Percentiles rank a stretch among this genome's conserved stretches.
Conservation (phyloP, 2,888 invertebrate genomes). For the Zhengitettix transpicula region DNA sequence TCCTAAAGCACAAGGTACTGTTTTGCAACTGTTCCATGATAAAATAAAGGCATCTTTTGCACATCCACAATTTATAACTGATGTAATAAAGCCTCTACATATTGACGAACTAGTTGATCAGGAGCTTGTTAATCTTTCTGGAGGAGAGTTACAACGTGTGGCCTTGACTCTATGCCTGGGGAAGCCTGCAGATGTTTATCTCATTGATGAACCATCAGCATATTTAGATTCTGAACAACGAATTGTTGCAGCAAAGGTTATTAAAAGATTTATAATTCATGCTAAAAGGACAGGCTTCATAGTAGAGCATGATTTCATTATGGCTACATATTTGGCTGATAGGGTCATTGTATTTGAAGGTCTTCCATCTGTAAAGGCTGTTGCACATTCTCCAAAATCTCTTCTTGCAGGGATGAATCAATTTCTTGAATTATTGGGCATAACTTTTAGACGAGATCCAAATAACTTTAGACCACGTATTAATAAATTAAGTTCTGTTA, state of each 20-base stretch:
- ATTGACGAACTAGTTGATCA: constrained; percentile 96
- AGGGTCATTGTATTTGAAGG: constrained; percentile 98
- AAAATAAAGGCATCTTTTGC: constrained; percentile 95
- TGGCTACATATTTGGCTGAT: constrained; percentile 98
- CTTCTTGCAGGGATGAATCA: constrained; percentile 95
- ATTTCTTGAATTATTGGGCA: constrained; percentile 86
- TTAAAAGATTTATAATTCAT: constrained; percentile 96
- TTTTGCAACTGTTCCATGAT: constrained; percentile 83
- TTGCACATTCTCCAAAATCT: constrained; percentile 82
- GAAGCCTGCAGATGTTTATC: constrained; percentile 96
- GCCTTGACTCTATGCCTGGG: constrained; percentile 92
- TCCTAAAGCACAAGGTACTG: constrained; percentile 87
- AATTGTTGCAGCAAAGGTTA: constrained; percentile 97
- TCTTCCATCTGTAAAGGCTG: constrained; percentile 70
- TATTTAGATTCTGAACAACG: constrained; percentile 99
- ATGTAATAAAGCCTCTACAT: constrained; percentile 95
- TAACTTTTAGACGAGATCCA: constrained; percentile 96
- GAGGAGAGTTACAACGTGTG: constrained; percentile 97
- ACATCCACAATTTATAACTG: constrained; percentile 96
- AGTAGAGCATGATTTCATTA: constrained; percentile 99
- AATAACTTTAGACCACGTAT: constrained; percentile 97
- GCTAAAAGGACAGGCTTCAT: constrained; percentile 99
- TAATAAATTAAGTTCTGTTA: constrained; percentile 91
- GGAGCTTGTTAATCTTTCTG: constrained; percentile 95
- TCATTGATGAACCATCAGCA: constrained; percentile 97